These are phyloP conservation scores for Campaea margaritaria DNA, from an alignment of 2,888 invertebrate genomes.

Conservation along the genomic window DNA sequence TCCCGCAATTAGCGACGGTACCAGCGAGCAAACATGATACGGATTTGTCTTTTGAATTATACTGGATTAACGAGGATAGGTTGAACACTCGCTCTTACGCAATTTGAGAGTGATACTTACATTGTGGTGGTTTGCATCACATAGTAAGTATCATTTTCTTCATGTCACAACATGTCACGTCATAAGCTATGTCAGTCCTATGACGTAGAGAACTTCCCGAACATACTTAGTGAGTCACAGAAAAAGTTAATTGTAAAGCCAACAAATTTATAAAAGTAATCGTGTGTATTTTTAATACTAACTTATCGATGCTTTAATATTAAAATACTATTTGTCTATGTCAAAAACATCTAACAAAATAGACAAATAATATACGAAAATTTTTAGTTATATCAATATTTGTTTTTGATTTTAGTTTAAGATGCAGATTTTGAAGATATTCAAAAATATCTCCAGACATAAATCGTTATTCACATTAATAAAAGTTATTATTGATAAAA, in stretches of 20 bases:
- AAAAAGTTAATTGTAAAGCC: no score
- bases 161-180: not conserved
- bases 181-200: not conserved
- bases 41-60: conserved; percentile 51
- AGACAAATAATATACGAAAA: no score
- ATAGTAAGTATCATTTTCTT: not conserved
- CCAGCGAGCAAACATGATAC: conserved; percentile 50
- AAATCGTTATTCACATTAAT: no score
- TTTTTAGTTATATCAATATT: no score
- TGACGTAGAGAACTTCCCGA: no score
- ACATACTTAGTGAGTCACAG: no score
- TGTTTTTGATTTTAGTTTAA: not conserved
- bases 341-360: no score
- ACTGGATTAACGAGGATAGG: conserved; percentile 28
- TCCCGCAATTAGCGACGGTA: conserved; percentile 57
- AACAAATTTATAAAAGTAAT: no score
- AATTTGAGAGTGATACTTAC: conserved; percentile 13
- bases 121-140: conserved; percentile 4
- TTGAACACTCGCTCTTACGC: conserved; percentile 17
- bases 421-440: not conserved
- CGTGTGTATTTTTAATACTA: no score
- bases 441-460: not conserved
- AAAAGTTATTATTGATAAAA: no score
- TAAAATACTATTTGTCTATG: no score
- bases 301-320: no score